Conservation (phyloP, 2,797 vertebrate species). For the Huso huso region DNA sequence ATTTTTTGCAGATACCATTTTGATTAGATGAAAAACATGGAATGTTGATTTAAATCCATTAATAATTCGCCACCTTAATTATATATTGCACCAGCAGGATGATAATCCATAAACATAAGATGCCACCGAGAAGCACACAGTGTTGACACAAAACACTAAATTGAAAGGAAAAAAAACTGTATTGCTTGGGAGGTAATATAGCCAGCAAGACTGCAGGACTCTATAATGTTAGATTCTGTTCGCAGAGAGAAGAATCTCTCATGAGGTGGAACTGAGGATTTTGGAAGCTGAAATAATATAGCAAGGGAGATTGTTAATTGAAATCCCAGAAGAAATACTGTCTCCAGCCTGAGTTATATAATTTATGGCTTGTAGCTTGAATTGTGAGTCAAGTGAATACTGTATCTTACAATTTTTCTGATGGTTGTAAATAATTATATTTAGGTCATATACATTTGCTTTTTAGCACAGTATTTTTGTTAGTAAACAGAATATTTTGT, state of each 20-base stretch:
- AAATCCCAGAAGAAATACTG: slow-evolving; percentile 1
- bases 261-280: not conserved
- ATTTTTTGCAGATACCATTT: too few species aligned
- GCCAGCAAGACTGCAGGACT: too few species aligned
- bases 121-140: too few species aligned
- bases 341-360: not conserved
- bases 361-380: not conserved
- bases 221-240: too few species aligned
- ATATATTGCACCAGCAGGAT: too few species aligned
- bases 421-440: not conserved
- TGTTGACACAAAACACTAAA: too few species aligned
- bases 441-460: not conserved
- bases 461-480: not conserved
- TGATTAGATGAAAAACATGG: too few species aligned
- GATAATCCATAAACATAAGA: too few species aligned
- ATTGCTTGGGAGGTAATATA: too few species aligned
- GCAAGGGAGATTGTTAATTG: slow-evolving; percentile 3
- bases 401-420: not conserved
- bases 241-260: not conserved
- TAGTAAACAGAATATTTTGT: not conserved
- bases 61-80: too few species aligned
- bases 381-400: not conserved
- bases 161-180: too few species aligned
- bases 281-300: not conserved
- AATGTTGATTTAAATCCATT: too few species aligned